Evolutionary conservation across 1,140 invertebrate genomes (phyloP).

Genomic region (Eulimnadia texana): DNA sequence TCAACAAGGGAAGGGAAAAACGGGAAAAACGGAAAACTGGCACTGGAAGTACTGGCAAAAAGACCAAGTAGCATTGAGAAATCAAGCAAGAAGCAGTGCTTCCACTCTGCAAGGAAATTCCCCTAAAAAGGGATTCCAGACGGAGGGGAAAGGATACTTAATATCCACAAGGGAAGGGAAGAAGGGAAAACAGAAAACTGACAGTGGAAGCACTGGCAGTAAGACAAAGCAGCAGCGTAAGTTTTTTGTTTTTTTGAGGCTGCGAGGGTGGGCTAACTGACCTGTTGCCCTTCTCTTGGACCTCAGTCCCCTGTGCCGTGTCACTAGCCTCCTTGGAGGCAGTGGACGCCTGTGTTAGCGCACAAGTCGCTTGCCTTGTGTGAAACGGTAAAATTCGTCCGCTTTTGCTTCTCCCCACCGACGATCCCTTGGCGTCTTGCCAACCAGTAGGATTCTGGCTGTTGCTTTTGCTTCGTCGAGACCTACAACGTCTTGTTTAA

Average conservation of each 20-base stretch:
- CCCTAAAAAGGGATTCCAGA: too few relatives aligned
- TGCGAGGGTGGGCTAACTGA: background rate
- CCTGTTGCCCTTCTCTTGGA: conserved; percentile 9
- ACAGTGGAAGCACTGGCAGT: background rate
- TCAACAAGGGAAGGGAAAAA: too few relatives aligned
- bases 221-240: background rate
- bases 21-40: too few relatives aligned
- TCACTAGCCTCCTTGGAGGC: background rate
- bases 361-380: background rate
- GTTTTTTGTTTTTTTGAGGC: background rate
- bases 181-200: too few relatives aligned
- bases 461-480: background rate
- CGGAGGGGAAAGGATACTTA: too few relatives aligned
- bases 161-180: too few relatives aligned
- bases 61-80: too few relatives aligned
- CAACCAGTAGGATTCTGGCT: background rate
- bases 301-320: background rate
- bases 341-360: background rate
- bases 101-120: too few relatives aligned
- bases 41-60: too few relatives aligned
- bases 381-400: background rate
- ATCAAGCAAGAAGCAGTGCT: too few relatives aligned
- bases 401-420: background rate
- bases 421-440: too few relatives aligned
- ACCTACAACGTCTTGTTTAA: background rate